Percentiles rank a stretch among this genome's conserved stretches.
Evolutionary conservation across 2,113 vertebrate species (phyloP).

Genomic region (Bufo bufo): DNA sequence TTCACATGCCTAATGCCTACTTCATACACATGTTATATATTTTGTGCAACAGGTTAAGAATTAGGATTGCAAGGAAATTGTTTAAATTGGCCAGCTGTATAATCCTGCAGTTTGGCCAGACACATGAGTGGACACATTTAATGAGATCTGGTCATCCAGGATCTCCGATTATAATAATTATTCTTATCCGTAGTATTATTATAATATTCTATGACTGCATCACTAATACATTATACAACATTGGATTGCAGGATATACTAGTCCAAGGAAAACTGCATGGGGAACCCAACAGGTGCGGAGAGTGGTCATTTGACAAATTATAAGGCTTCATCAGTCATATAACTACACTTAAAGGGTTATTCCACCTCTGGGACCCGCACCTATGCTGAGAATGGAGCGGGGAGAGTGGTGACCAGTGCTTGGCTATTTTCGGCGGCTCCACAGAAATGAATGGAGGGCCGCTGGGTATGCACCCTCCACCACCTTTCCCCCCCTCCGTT

Average conservation of each 20-base stretch:
- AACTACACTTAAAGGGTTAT: too few relatives aligned
- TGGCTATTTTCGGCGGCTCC: too few relatives aligned
- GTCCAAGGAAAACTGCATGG: neutral
- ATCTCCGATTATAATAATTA: neutral
- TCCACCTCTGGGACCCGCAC: too few relatives aligned
- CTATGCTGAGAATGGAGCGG: too few relatives aligned
- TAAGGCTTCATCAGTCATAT: too few relatives aligned
- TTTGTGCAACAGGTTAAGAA: neutral
- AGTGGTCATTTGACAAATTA: neutral
- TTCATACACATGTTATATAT: neutral
- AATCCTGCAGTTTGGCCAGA: neutral
- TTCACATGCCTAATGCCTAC: neutral
- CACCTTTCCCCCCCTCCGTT: too few relatives aligned
- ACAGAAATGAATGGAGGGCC: too few relatives aligned
- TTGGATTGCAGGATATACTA: neutral
- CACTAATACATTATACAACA: neutral
- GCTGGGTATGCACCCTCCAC: too few relatives aligned
- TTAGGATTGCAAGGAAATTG: neutral
- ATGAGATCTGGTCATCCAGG: neutral
- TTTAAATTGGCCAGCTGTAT: neutral
- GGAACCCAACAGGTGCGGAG: neutral
- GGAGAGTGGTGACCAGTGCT: too few relatives aligned
- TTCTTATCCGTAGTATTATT: neutral
- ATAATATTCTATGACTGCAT: neutral
- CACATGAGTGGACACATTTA: conserved; percentile 6